Evolutionary conservation across 2,113 vertebrate genomes (phyloP).

Genomic region (Garra rufa): DNA sequence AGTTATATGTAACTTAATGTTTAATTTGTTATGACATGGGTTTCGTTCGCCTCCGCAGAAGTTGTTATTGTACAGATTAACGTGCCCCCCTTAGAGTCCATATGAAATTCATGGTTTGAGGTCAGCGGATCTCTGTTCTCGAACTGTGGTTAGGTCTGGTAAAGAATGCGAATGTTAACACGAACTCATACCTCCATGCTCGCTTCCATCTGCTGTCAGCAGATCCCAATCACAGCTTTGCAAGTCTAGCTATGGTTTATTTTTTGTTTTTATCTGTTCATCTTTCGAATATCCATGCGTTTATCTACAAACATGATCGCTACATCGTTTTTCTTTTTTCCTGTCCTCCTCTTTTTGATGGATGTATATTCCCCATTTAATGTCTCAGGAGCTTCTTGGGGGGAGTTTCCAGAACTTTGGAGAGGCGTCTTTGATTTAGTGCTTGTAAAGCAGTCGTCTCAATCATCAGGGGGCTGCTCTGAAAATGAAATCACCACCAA

Average conservation of each 20-base stretch:
- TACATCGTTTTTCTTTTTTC: neutral
- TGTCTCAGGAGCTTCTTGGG: constrained; percentile 46
- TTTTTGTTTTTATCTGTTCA: constrained; percentile 11
- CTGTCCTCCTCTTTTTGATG: constrained; percentile 35
- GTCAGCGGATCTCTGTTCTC: constrained; percentile 4
- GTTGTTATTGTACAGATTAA: constrained; percentile 6
- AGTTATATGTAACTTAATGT: neutral
- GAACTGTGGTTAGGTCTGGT: neutral
- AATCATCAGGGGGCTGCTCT: neutral
- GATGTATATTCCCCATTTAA: constrained; percentile 47
- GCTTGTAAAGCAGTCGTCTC: constrained; percentile 31
- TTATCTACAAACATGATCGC: neutral
- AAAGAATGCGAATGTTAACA: neutral
- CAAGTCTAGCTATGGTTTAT: neutral
- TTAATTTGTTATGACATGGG: neutral
- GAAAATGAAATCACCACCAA: neutral
- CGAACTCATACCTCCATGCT: neutral
- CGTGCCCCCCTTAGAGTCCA: neutral
- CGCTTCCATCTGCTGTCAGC: neutral
- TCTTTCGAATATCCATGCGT: neutral
- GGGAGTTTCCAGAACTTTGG: constrained; percentile 52
- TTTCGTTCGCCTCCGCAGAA: neutral
- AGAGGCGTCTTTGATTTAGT: constrained; percentile 47
- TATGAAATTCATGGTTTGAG: neutral
- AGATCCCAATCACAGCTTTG: neutral